Base-by-base conservation (phyloP, 2,113 vertebrate genomes). In the Planiliza haematocheilus region DNA sequence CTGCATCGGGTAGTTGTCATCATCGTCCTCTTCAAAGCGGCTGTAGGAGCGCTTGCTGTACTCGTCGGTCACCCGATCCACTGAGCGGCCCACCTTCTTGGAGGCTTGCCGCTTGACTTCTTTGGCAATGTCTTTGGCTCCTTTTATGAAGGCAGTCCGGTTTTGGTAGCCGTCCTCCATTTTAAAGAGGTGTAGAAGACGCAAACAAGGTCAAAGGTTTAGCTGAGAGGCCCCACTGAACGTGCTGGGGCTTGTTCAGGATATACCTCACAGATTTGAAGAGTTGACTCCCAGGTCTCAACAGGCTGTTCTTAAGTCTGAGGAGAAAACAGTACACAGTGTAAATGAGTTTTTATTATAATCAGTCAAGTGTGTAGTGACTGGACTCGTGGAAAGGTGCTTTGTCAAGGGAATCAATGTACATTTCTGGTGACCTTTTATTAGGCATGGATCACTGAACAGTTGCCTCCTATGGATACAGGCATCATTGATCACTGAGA, bases 101-200 rank as follows among this genome's bases (percentile, higher is more conserved):
- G 93, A 52, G 0, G 97, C 96, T 0, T 99, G 97, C 10, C 94
- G 93, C 89, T 98, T 96, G 81, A 98, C 96, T 80, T 98, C 97
- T 91, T 98, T 97, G 84, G 97, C 97, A 17, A 99, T 97, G 93
- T 99, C 97, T 90, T 98, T 97, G 79, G 97, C 97, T 1, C 97
- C 96, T 34, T 96, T 96, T 80, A 99, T 98, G 89, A 99, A 97
- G 16, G 97, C 96, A 46, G 96, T 95, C 79, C 97, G 93, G 91
- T 96, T 97, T 68, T 94, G 91, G 74, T 92, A 92, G 77, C 79
- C 91, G 18, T 98, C 97, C 38, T 99, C 97, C 97, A 99, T 99
- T 59, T 83, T 88, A 50, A 50, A 83, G 69, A 69, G 70, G 70
- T 73, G 59, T 10, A 30, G 56, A 20, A 7, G 71, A 66, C 20